Conservation (phyloP, 2,797 vertebrate genomes). For the Linurgus olivaceus region DNA sequence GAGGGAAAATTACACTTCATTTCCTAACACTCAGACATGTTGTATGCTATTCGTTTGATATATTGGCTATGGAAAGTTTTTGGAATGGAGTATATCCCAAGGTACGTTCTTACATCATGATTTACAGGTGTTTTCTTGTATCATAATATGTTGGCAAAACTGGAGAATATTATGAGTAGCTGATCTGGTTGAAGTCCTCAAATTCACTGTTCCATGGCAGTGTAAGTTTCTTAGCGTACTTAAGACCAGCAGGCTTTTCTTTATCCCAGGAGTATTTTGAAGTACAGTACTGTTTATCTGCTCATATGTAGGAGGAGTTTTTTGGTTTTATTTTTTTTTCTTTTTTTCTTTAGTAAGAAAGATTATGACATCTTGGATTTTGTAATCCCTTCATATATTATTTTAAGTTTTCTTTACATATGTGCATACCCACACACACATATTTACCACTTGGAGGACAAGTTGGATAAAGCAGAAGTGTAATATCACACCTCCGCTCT, state of each 20-base stretch:
- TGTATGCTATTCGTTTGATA: not conserved
- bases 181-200: not conserved
- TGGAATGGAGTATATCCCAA: not conserved
- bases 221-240: not conserved
- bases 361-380: not conserved
- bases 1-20: not conserved
- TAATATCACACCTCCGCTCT: slow-evolving; percentile 60
- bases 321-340: not conserved
- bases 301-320: not conserved
- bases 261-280: not conserved
- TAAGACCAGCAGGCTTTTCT: not conserved
- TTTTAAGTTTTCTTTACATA: slow-evolving; percentile 63
- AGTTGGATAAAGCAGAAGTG: slow-evolving; percentile 38
- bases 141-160: not conserved
- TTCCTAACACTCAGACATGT: not conserved
- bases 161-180: not conserved
- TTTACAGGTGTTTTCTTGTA: not conserved
- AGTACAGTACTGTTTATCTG: not conserved
- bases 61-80: not conserved
- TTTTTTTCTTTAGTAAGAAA: not conserved
- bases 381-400: slow-evolving; percentile 51
- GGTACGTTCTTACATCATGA: not conserved
- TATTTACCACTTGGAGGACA: slow-evolving; percentile 54
- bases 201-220: not conserved
- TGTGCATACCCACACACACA: slow-evolving; percentile 52